Evolutionary conservation across 1,140 invertebrate genomes (phyloP).

Genomic region (Lepidurus apus): DNA sequence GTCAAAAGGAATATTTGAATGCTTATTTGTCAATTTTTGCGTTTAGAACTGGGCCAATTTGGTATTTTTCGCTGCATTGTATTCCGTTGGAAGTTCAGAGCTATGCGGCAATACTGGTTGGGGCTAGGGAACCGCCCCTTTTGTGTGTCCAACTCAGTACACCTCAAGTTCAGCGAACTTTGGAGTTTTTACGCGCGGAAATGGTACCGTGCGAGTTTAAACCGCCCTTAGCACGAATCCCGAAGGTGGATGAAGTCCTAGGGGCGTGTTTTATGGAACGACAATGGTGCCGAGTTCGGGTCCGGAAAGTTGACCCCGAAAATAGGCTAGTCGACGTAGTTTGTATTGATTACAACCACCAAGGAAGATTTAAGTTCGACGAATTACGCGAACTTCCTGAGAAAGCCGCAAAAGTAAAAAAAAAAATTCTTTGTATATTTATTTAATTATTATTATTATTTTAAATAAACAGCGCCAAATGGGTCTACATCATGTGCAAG

Average conservation of each 20-base stretch:
- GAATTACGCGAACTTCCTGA: neutral
- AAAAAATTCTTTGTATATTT: neutral
- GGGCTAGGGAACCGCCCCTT: neutral
- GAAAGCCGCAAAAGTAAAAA: neutral
- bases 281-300: neutral
- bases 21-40: neutral
- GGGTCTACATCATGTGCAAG: neutral
- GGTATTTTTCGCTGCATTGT: neutral
- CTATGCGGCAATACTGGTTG: neutral
- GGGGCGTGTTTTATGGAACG: neutral
- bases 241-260: neutral
- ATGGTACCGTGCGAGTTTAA: neutral
- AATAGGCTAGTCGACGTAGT: neutral
- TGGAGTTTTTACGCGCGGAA: neutral
- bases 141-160: neutral
- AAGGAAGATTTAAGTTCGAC: neutral
- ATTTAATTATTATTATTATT: neutral
- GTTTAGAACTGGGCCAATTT: neutral
- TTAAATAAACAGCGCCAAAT: neutral
- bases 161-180: neutral
- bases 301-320: neutral
- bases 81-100: neutral
- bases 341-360: neutral
- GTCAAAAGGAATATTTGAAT: neutral
- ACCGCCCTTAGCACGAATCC: neutral